A percentile compares a stretch with the other conserved stretches of the same genome.
These are phyloP conservation scores for Nasonia vitripennis DNA, from an alignment of 1,140 invertebrate species.

Conservation along the genomic window DNA sequence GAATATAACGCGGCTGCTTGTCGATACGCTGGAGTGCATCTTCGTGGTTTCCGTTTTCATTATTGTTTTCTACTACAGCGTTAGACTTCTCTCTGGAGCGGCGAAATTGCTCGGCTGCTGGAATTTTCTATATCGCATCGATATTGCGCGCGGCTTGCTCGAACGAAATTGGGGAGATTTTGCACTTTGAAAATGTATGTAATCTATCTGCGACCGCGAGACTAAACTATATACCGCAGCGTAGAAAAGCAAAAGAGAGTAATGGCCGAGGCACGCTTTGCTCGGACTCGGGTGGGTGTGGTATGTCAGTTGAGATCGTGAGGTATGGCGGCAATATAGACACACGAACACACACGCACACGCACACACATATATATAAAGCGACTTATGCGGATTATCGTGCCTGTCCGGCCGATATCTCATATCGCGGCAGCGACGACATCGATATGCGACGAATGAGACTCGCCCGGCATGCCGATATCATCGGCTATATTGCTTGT, in stretches of 20 bases:
- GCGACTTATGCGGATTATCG: constrained; percentile 72
- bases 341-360: neutral
- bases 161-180: neutral
- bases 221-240: neutral
- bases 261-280: neutral
- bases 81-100: constrained; percentile 31
- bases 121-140: constrained; percentile 51
- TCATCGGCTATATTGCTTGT: constrained; percentile 68
- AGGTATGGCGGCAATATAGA: constrained; percentile 73
- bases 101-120: constrained; percentile 5
- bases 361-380: constrained; percentile 47
- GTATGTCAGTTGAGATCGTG: constrained; percentile 66
- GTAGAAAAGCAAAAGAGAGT: neutral
- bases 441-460: constrained; percentile 75
- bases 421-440: constrained; percentile 72
- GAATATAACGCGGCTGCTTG: constrained; percentile 25
- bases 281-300: constrained; percentile 55
- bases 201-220: too few species aligned
- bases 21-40: constrained; percentile 43
- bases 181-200: neutral
- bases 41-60: constrained; percentile 42
- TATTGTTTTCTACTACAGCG: constrained; percentile 33
- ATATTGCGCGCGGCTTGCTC: constrained; percentile 29
- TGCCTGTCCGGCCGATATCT: constrained; percentile 70
- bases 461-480: constrained; percentile 66